Base-by-base conservation (phyloP, 2,888 invertebrate species). In the Anthrax anthrax region DNA sequence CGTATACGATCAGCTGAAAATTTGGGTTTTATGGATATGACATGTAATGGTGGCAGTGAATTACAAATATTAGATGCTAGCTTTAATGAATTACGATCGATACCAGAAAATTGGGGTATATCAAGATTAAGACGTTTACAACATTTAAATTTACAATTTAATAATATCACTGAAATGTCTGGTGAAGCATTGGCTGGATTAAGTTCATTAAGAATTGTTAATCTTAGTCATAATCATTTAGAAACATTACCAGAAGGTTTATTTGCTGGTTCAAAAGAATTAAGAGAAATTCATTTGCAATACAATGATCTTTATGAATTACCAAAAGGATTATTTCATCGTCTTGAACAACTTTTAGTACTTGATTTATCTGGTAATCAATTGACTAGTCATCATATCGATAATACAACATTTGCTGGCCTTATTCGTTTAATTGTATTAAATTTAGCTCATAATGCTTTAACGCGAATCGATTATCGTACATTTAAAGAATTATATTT, bases 401-500 rank as follows among this genome's bases (percentile, higher is more conserved):
- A 88, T 62, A 84, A 86, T 49, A 84, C 83, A 37, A 87, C 88
- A n/a, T 90, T 92, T 65, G 75, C 82, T 52, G 89, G 89, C 47
- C 72, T 91, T 51, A 85, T 91, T 55, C 76, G 89, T 13, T 71
- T 88, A 53, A 85, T 89, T 56, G 80, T 90, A 44, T 72, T 91
- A 53, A 88, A 90, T 65, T 70, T 91, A 57, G 86, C 88, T 1
- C 84, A 85, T 62, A 92, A 92, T 61, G 79, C 81, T 10, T 67
- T 92, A 18, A 86, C 85, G 2, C 76, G 84, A 56, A 80, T 92
- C 53, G 88, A 88, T 60, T 81, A 81, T 38, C 77, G 80, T 55
- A 87, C 86, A 47, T 91, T 91, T 65, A 86, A 86, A 67, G 88
- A 90, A 63, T 70, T 91, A 48, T 85, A 83, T 62, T 84, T 88